Evolutionary conservation across 2,797 vertebrate species (phyloP).

Genomic region (Danio choprae): DNA sequence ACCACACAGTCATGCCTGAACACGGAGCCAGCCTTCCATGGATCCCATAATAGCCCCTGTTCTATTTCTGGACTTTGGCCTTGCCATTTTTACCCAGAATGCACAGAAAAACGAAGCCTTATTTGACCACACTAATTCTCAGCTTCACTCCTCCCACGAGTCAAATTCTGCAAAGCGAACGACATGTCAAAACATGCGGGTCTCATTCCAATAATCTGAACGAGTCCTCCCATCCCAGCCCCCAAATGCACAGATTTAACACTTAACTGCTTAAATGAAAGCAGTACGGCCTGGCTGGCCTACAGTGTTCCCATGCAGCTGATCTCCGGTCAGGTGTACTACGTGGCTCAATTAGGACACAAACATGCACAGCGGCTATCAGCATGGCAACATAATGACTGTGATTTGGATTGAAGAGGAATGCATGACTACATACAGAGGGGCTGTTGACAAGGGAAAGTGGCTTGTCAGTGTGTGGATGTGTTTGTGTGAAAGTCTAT

Average conservation of each 20-base stretch:
- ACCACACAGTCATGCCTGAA: constrained; percentile 50
- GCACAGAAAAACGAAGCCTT: constrained; percentile 40
- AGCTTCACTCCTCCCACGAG: constrained; percentile 38
- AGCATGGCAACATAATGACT: constrained; percentile 63
- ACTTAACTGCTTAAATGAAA: not conserved
- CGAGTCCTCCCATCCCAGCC: not conserved
- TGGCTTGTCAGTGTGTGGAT: constrained; percentile 30
- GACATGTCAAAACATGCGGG: constrained; percentile 50
- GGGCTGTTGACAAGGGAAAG: constrained; percentile 37
- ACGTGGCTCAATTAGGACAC: constrained; percentile 51
- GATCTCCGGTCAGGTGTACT: constrained; percentile 43
- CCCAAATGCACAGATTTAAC: constrained; percentile 14
- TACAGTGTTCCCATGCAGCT: constrained; percentile 12
- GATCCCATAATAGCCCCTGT: constrained; percentile 45
- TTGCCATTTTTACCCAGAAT: constrained; percentile 39
- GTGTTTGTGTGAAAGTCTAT: constrained; percentile 40
- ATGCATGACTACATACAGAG: constrained; percentile 46
- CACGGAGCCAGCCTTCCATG: constrained; percentile 44
- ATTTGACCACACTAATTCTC: constrained; percentile 40
- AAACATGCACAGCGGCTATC: constrained; percentile 52
- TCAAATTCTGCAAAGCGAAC: constrained; percentile 17
- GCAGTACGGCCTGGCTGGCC: not conserved
- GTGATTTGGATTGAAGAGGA: constrained; percentile 70
- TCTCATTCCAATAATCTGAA: constrained; percentile 41
- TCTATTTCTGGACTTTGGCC: constrained; percentile 46